phyloP scores from a whole-genome alignment of 1,140 invertebrate genomes.

The Thrips palmi region DNA sequence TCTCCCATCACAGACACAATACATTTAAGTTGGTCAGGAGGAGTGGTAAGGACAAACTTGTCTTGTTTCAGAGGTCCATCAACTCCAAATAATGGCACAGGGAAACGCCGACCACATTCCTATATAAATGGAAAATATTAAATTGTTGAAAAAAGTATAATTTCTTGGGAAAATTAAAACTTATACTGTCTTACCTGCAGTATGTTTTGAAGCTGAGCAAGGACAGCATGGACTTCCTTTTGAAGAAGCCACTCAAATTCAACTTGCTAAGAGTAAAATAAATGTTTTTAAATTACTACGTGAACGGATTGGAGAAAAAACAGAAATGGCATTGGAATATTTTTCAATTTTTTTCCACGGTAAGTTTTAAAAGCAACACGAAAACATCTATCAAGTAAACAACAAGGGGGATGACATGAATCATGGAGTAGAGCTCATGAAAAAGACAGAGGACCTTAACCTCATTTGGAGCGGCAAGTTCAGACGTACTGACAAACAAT shows the following conservation, averaged over 20 bases:
- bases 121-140: slow-evolving; percentile 23
- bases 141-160: slow-evolving; percentile 11
- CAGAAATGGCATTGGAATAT: slow-evolving; percentile 11
- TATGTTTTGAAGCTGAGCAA: slow-evolving; percentile 65
- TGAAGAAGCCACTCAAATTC: slow-evolving; percentile 86
- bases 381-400: slow-evolving; percentile 15
- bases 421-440: no score
- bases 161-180: slow-evolving; percentile 5
- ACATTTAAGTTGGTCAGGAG: slow-evolving; percentile 79
- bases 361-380: slow-evolving; percentile 9
- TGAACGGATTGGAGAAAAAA: slow-evolving; percentile 14
- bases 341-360: slow-evolving; percentile 12
- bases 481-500: no score
- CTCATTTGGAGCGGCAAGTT: no score
- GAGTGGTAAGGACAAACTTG: slow-evolving; percentile 68
- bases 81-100: slow-evolving; percentile 59
- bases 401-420: no score
- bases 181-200: slow-evolving; percentile 44
- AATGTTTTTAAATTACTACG: slow-evolving; percentile 9
- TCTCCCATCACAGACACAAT: slow-evolving; percentile 75
- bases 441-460: no score
- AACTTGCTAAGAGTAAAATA: slow-evolving; percentile 51
- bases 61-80: slow-evolving; percentile 63
- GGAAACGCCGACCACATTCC: slow-evolving; percentile 74
- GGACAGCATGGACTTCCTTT: slow-evolving; percentile 70